These are phyloP conservation scores for Nanger granti DNA, from an alignment of 2,113 vertebrate species.

Conservation along the genomic window DNA sequence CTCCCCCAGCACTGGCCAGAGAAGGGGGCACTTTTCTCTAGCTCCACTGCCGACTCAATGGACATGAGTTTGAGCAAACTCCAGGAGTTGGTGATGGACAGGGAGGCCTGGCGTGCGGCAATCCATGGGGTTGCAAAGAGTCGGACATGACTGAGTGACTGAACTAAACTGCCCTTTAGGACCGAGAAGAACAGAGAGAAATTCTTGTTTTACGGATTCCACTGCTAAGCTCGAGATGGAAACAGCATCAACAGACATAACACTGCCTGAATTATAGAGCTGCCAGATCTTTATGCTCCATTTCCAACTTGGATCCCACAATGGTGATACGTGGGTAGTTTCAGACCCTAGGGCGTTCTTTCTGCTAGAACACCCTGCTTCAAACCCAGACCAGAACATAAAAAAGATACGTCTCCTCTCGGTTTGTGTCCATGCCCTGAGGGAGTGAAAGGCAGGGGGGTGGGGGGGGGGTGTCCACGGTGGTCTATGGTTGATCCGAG, in stretches of 20 bases:
- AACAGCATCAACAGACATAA: not conserved
- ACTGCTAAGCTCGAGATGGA: not conserved
- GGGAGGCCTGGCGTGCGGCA: not conserved
- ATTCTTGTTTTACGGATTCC: not conserved
- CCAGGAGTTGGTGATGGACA: not conserved
- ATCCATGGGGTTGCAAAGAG: not conserved
- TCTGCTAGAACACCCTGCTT: not conserved
- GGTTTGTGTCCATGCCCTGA: not conserved
- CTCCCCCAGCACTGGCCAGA: not conserved
- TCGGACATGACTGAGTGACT: not conserved
- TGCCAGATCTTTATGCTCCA: accelerated
- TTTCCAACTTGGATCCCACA: not conserved
- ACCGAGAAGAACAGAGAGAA: not conserved
- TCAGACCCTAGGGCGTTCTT: not conserved
- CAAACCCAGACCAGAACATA: not conserved
- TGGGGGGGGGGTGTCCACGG: too few relatives aligned
- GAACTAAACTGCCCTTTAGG: not conserved
- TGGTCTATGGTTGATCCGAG: not conserved
- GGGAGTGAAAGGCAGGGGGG: too few relatives aligned
- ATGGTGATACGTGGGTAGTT: too few relatives aligned
- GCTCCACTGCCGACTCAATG: not conserved
- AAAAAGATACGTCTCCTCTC: not conserved
- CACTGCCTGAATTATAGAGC: not conserved
- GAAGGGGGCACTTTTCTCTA: not conserved
- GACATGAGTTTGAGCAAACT: not conserved